Base-by-base conservation (phyloP, 2,888 invertebrate species). In the Iselma pallidipennis region DNA sequence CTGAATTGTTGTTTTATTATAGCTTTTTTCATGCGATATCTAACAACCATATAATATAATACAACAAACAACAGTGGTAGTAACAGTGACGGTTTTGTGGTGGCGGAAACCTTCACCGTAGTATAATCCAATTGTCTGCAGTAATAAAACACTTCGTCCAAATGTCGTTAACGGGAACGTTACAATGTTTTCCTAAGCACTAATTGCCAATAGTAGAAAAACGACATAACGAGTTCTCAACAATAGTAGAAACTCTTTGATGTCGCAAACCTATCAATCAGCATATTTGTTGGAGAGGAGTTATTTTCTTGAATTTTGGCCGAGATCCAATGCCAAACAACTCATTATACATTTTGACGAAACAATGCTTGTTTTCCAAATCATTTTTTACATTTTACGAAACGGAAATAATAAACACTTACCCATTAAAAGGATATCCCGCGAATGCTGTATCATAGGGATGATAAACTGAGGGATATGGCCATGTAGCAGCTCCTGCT, bases 381-480 rank as follows among this genome's bases (percentile, higher is more conserved):
- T n/a, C n/a, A n/a, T n/a, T n/a, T n/a, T n/a, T n/a, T n/a, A n/a
- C n/a, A n/a, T 37, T 16, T 37, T 37, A 16, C 9, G 26, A 26
- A 37, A 37, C 2, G 16, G 37, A 16, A 16, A 7, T 14, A 14
- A 10, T 37, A 37, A 16, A 16, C 65, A 87, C 94, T 94, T 85
- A 95, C 95, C 95, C 94, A 84, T 94, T 95, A 85, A 96, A 96
- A 69, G 95, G 94, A 85, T 96, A 96, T 74, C 94, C 93, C 65
- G 94, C 93, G 80, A 96, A 93, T 62, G 94, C 92, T 63, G 94
- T 91, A 78, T 96, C 96, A 83, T 96, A 96, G 55, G 95, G 95
- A 83, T 96, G 95, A 83, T 95, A 95, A 69, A 95, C 92, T 48
- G 94, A 90, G 59, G 94, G 92, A 82, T 95, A 95, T 71, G 94